Evolutionary conservation across 2,113 vertebrate species (phyloP).

Genomic region (Scytalopus superciliaris): DNA sequence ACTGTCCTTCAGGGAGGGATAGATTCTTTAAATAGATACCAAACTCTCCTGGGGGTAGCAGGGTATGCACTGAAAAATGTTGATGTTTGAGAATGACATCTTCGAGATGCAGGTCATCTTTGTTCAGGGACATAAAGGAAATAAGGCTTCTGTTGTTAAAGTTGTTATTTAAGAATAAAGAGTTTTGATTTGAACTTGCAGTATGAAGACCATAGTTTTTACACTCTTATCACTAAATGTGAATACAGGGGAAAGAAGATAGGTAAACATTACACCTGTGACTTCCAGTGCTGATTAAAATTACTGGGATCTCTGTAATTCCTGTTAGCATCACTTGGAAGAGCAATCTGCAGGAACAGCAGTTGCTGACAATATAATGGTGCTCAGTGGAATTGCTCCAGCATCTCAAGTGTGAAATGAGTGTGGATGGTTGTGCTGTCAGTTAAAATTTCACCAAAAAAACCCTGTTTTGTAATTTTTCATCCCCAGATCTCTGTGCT

Average conservation of each 20-base stretch:
- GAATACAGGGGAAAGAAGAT: not conserved
- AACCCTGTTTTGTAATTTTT: not conserved
- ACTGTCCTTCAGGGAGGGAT: not conserved
- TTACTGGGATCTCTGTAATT: not conserved
- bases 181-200: not conserved
- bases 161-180: not conserved
- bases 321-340: not conserved
- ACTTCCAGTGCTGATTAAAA: not conserved
- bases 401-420: not conserved
- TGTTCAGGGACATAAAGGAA: not conserved
- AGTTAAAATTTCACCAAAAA: not conserved
- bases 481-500: constrained; percentile 87
- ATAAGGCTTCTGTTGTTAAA: not conserved
- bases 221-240: not conserved
- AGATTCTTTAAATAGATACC: not conserved
- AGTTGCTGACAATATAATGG: not conserved
- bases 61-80: not conserved
- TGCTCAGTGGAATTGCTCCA: not conserved
- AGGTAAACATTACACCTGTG: not conserved
- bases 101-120: not conserved
- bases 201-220: not conserved
- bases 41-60: not conserved
- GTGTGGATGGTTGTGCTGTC: not conserved
- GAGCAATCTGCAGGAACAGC: not conserved
- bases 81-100: not conserved